Conservation (phyloP, 92 coral and sea anemone species). For the Desmophyllum pertusum region DNA sequence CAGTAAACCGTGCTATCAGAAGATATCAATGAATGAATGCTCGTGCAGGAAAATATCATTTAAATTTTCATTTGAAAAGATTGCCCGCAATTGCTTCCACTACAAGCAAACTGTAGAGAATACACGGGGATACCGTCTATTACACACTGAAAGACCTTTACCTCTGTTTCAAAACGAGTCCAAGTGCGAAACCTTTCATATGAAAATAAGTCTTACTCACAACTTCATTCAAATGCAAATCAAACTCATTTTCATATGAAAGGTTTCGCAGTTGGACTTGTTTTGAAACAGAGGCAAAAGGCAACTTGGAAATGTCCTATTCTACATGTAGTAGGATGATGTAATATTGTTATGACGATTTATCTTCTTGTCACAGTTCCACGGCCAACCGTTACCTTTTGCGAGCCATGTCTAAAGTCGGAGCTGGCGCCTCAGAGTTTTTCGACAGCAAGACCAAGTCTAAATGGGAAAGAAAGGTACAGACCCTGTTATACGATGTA, state of each 20-base stretch:
- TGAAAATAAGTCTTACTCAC: no score
- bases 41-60: not conserved
- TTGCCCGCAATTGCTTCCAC: not conserved
- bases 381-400: constrained; percentile 91
- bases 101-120: not conserved
- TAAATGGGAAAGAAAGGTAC: constrained; percentile 93
- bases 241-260: no score
- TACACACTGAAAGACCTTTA: not conserved
- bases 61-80: not conserved
- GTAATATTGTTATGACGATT: no score
- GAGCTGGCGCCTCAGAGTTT: constrained; percentile 93
- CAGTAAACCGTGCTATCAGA: no score
- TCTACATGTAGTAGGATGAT: no score
- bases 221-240: no score
- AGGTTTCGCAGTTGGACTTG: no score
- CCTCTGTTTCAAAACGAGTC: no score
- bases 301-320: no score
- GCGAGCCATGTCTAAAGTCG: constrained; percentile 86
- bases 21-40: not conserved
- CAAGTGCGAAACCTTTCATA: no score
- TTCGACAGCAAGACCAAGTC: constrained; percentile 89
- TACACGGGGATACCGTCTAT: not conserved
- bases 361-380: constrained; percentile 39
- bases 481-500: not conserved
- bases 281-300: no score